These are phyloP conservation scores for Plebejus argus DNA, from an alignment of 2,888 invertebrate species.

Conservation along the genomic window DNA sequence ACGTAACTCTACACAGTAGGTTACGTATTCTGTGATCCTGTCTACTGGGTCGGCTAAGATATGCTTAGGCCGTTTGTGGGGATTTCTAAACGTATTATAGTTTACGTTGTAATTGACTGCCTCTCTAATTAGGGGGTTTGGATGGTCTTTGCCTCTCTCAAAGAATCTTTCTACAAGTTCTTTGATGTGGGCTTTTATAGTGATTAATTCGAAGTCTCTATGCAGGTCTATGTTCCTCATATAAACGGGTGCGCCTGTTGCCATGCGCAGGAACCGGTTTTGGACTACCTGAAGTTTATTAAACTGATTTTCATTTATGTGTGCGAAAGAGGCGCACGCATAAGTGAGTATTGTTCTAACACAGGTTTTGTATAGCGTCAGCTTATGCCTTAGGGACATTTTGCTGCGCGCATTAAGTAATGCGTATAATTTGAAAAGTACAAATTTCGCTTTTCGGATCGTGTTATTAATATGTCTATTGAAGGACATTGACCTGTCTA, in stretches of 20 bases:
- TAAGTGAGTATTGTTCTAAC: background rate
- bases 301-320: background rate
- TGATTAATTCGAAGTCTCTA: background rate
- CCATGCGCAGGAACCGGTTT: conserved; percentile 29
- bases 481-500: background rate
- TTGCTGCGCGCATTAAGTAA: conserved; percentile 21
- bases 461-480: background rate
- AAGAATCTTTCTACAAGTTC: background rate
- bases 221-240: conserved; percentile 22
- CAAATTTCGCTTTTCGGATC: background rate
- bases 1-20: too few relatives aligned
- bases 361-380: conserved; percentile 34
- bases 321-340: conserved; percentile 4
- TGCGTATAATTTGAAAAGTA: background rate
- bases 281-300: background rate
- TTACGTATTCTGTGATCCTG: too few relatives aligned
- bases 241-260: conserved; percentile 26
- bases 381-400: conserved; percentile 33
- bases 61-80: too few relatives aligned
- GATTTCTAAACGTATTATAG: background rate
- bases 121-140: background rate
- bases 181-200: background rate
- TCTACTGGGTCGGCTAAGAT: too few relatives aligned
- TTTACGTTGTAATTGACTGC: background rate
- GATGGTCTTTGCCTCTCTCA: conserved; percentile 1